Evolutionary conservation across 2,888 invertebrate species (phyloP), one percentile per base, ranked within the genome.

Genomic region (Coleophora deauratella): DNA sequence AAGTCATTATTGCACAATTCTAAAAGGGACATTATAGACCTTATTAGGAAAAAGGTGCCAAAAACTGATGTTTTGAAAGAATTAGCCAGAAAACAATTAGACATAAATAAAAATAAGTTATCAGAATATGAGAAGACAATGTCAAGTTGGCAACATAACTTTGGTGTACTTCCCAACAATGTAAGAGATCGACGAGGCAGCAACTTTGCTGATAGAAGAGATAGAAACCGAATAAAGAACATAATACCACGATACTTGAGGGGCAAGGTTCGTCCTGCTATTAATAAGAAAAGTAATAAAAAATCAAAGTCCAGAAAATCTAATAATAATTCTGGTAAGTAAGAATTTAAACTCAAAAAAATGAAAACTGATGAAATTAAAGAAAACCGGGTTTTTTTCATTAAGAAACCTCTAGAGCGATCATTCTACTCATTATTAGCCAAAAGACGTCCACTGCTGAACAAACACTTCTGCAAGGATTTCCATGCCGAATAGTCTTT

Each of bases 221-320:
- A 11, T 31, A 47, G 54, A 12, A 51, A 54, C 31, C 59, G 66
- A n/a, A 66, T 77, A 9, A 75, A 72, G 36, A 72, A 66, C 44
- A 77, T 79, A 4, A 59, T 79, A 48, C 79, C 80, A 2, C 59
- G 58, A 33, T 78, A 77, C 48, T 55, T 77, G 10, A 62, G 66
- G 53, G 65, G 67, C 3, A 77, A 78, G 55, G 52, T 73, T 0
- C 57, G 61, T 15, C 66, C 63, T 2, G 64, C 55, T n/a, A 54
- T 69, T 3, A 44, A 49, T 12, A 55, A 56, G 1, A 51, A 48
- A 39, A 35, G 38, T 9, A 15, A 37, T n/a, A 32, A 15, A 9
- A 41, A 38, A 13, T 38, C 41, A 34, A 46, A 37, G 36, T 41
- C 51, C 2, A 63, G 51, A 11, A 62, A 55, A 21, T 43, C 13